phyloP scores from a whole-genome alignment of 2,113 vertebrate genomes.

The Prinia subflava region DNA sequence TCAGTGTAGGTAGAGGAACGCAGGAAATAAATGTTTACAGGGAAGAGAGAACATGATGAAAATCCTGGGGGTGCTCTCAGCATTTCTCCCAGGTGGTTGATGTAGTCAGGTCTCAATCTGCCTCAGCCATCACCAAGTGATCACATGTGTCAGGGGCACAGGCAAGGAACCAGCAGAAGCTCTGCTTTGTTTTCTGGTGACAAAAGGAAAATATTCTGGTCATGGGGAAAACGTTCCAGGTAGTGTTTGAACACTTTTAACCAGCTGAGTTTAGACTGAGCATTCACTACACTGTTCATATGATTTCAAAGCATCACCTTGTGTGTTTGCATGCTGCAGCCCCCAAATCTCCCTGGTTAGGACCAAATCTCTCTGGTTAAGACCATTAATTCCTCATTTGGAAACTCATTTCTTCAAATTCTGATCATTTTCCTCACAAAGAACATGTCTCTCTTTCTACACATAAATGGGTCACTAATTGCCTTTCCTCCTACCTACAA shows the following conservation, averaged over 20 bases:
- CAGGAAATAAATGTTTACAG: background rate
- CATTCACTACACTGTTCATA: background rate
- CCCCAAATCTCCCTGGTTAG: background rate
- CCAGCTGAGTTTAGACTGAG: background rate
- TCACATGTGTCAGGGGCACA: background rate
- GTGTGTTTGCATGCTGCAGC: rapidly evolving
- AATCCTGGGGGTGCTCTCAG: background rate
- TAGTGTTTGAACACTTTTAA: background rate
- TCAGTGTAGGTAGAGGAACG: background rate
- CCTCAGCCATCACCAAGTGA: background rate
- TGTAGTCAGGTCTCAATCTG: background rate
- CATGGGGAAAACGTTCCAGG: background rate
- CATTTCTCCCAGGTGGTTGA: background rate
- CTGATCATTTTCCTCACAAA: background rate
- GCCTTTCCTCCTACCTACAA: background rate
- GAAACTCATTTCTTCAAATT: background rate
- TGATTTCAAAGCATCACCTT: background rate
- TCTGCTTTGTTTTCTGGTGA: background rate
- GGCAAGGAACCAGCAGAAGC: background rate
- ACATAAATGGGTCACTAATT: background rate
- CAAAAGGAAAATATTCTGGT: background rate
- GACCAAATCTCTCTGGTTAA: background rate
- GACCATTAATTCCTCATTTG: background rate
- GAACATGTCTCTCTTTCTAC: background rate
- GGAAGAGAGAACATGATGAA: background rate